Evolutionary conservation across 92 coral and sea anemone species (phyloP).

Genomic region (Diadumene lineata): DNA sequence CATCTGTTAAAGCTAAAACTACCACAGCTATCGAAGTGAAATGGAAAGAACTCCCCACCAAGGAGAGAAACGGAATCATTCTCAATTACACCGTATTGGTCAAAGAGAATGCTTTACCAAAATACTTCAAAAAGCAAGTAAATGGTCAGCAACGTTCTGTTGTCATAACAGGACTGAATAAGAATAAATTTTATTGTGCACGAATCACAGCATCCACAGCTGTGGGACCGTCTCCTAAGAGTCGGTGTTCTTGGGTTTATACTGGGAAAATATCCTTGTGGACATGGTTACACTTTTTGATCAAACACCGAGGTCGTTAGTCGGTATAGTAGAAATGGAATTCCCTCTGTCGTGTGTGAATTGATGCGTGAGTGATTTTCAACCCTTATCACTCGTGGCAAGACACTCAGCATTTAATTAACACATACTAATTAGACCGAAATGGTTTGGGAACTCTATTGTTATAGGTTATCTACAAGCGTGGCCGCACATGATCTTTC

Average conservation of each 20-base stretch:
- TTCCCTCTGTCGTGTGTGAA: too few species aligned
- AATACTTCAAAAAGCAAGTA: neutral
- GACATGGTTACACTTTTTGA: too few species aligned
- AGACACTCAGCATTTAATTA: too few species aligned
- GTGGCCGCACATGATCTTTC: too few species aligned
- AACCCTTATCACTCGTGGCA: too few species aligned
- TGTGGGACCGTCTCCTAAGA: conserved; percentile 12
- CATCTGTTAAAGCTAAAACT: conserved; percentile 10
- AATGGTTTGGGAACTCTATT: too few species aligned
- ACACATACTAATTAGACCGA: too few species aligned
- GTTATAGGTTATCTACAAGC: too few species aligned
- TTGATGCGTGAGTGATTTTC: too few species aligned
- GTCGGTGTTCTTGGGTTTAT: conserved; percentile 7
- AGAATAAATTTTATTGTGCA: conserved; percentile 8
- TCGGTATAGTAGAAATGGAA: neutral
- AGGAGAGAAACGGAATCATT: conserved; percentile 22
- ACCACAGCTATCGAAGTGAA: conserved; percentile 23
- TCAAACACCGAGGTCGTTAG: neutral
- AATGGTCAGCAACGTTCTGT: neutral
- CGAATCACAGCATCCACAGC: conserved; percentile 33
- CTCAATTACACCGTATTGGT: conserved; percentile 10
- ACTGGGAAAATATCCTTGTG: conserved; percentile 3
- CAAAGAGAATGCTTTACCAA: conserved; percentile 1
- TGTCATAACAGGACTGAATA: conserved; percentile 10
- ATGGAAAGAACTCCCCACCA: conserved; percentile 41